phyloP scores from a whole-genome alignment of 2,888 invertebrate species.

The Nemotelus pantherinus region DNA sequence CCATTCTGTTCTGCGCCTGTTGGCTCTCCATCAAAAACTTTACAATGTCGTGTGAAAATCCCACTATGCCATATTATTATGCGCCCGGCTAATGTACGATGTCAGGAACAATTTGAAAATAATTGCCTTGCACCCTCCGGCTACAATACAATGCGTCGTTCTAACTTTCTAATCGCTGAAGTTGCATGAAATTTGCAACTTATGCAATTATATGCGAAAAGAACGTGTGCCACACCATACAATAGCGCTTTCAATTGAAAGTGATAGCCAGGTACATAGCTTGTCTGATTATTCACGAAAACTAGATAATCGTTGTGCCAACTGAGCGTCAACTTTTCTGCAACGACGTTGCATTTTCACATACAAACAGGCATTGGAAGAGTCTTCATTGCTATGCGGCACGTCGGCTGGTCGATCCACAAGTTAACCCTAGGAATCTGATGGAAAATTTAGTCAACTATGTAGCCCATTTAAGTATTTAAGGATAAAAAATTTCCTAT shows the following conservation, averaged over 20 bases:
- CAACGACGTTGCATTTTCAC: constrained; percentile 18
- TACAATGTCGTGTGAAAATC: constrained; percentile 36
- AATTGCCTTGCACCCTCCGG: constrained; percentile 28
- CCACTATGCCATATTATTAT: constrained; percentile 31
- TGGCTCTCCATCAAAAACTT: constrained; percentile 8
- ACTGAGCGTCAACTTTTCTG: constrained; percentile 8
- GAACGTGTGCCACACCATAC: constrained; percentile 38
- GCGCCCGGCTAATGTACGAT: constrained; percentile 13
- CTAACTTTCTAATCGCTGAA: constrained; percentile 35
- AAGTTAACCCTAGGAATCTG: background rate
- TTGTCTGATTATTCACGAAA: constrained; percentile 43
- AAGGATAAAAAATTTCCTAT: background rate
- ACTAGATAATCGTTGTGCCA: constrained; percentile 37
- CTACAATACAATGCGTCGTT: constrained; percentile 10
- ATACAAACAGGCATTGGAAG: background rate
- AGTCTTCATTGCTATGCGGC: background rate
- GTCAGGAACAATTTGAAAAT: constrained; percentile 37
- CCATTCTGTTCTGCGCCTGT: background rate
- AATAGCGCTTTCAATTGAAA: constrained; percentile 26
- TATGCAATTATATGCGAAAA: constrained; percentile 38
- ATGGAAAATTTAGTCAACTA: background rate
- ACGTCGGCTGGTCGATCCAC: background rate
- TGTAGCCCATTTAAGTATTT: constrained; percentile 1
- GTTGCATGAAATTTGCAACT: constrained; percentile 42
- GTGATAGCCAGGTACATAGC: constrained; percentile 44